Base-by-base conservation (phyloP, 1,140 invertebrate genomes). In the Cephus cinctus region DNA sequence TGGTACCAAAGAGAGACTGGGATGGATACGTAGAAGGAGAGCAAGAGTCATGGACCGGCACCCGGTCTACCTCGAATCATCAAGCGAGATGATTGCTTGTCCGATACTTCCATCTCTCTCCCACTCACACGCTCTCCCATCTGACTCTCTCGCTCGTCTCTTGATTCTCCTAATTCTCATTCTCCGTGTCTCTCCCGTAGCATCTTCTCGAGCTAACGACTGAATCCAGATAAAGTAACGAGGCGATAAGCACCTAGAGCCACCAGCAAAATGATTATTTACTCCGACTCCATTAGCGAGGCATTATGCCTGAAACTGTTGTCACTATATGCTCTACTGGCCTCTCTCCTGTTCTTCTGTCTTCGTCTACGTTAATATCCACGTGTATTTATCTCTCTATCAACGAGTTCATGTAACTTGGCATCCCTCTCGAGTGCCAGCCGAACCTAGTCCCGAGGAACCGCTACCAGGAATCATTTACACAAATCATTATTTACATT, bases 401-500 rank as follows among this genome's bases (percentile, higher is more conserved):
- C 8, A 30, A 1, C 12, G 8, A 1, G 8, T 12, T 12, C 27
- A 8, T 12, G 8, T 12, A 9, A 30, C 27, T 30, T 30, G 8
- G 27, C 12, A n/a, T 30, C 12, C 9, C 9, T 9, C 9, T 30
- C 9, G 8, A 30, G n/a, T n/a, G n/a, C n/a, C n/a, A n/a, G n/a
- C n/a, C n/a, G n/a, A n/a, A n/a, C n/a, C n/a, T n/a, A n/a, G n/a
- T n/a, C n/a, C n/a, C n/a, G n/a, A n/a, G n/a, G 8, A 12, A 8
- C 12, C 14, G 4, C 8, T 36, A 36, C 34, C 19, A 11, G 34
- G 34, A 36, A 36, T 36, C 34, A 36, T 11, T 36, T 36, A 36
- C 11, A 36, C 34, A 11, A 36, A 36, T 6, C 14, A 18, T 36
- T 36, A 36, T 36, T 36, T 36, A 36, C 34, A 12, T 30, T 3